A percentile compares a stretch with the other conserved stretches of the same genome.
These are phyloP conservation scores for Mormyrus hasselquistii DNA, from an alignment of 2,797 vertebrate species.

Conservation along the genomic window DNA sequence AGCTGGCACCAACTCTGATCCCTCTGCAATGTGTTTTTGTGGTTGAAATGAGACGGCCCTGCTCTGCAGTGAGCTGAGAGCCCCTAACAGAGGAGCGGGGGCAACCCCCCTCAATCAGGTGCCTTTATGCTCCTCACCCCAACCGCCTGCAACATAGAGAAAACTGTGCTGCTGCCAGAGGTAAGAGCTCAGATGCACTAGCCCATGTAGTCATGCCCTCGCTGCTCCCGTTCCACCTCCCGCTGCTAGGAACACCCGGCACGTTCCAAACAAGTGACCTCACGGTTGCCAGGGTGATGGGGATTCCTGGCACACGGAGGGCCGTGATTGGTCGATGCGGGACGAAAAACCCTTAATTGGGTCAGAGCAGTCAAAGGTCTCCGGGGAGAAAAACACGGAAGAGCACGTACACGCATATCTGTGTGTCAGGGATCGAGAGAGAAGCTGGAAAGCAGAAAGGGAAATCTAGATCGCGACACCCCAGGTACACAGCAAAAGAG, in stretches of 20 bases:
- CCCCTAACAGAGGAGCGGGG: background rate
- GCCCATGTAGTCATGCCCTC: background rate
- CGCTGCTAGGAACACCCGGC: background rate
- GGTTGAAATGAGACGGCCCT: background rate
- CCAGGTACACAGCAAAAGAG: background rate
- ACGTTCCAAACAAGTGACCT: slow-evolving; percentile 47
- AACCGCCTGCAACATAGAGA: background rate
- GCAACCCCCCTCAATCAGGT: background rate
- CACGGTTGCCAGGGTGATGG: slow-evolving; percentile 59
- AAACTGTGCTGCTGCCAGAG: background rate
- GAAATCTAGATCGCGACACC: background rate
- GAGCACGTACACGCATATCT: background rate
- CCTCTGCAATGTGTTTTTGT: background rate
- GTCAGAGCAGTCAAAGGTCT: slow-evolving; percentile 63
- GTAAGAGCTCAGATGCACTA: background rate
- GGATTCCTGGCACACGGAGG: slow-evolving; percentile 52
- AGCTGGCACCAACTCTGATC: background rate
- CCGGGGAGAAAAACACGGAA: slow-evolving; percentile 17
- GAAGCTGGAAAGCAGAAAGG: background rate
- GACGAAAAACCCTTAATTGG: slow-evolving; percentile 57
- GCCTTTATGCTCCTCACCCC: background rate
- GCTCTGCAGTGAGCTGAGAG: background rate
- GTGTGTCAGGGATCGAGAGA: background rate
- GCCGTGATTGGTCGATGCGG: slow-evolving; percentile 46
- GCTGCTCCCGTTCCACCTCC: background rate